These are phyloP conservation scores for Oryctes rhinoceros DNA, from an alignment of 1,140 invertebrate genomes.

Conservation along the genomic window DNA sequence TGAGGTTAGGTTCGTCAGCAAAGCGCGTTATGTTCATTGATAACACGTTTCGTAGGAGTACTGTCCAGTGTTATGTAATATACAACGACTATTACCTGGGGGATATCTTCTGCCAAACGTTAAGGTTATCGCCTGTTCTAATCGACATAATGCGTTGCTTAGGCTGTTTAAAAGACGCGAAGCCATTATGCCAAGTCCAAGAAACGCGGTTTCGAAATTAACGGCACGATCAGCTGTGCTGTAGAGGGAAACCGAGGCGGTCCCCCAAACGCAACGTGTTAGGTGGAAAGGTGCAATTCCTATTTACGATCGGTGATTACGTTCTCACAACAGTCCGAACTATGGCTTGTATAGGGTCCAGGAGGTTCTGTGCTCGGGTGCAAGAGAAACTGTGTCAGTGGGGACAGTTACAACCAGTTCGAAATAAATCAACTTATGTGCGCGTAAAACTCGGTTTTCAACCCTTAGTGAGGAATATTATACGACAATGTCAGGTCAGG, in stretches of 20 bases:
- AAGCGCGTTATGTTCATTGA: background rate
- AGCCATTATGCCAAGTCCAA: constrained; percentile 50
- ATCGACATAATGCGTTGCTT: constrained; percentile 49
- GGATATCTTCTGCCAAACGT: constrained; percentile 60
- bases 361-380: constrained; percentile 78
- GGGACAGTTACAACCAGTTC: constrained; percentile 68
- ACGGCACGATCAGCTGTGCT: constrained; percentile 43
- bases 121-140: constrained; percentile 57
- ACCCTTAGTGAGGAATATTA: constrained; percentile 57
- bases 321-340: constrained; percentile 71
- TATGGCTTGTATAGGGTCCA: constrained; percentile 80
- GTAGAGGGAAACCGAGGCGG: constrained; percentile 45
- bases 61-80: constrained; percentile 53
- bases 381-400: constrained; percentile 80
- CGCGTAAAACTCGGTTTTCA: constrained; percentile 68
- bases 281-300: constrained; percentile 45
- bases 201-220: background rate
- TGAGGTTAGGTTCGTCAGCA: constrained; percentile 50
- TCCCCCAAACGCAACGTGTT: constrained; percentile 22
- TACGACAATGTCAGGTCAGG: constrained; percentile 56
- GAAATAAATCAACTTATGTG: constrained; percentile 69
- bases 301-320: constrained; percentile 44
- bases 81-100: constrained; percentile 58
- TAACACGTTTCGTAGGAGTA: constrained; percentile 13
- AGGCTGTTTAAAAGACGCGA: constrained; percentile 56